Base-by-base conservation (phyloP, 2,113 vertebrate species). In the Emberiza fucata region DNA sequence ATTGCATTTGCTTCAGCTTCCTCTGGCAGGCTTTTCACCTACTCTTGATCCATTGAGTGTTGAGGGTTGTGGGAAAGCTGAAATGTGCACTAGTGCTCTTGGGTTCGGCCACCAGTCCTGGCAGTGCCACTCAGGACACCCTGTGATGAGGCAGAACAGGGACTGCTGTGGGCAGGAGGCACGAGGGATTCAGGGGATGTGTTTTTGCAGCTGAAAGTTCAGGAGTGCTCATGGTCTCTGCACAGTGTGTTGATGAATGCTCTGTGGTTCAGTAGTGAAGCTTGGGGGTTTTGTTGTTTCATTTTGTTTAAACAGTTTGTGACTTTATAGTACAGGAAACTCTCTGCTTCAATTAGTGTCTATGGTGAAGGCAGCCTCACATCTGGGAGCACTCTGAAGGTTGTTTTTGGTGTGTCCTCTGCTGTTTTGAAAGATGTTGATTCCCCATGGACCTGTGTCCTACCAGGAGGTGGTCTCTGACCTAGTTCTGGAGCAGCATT, bases 11-110 rank as follows among this genome's bases (percentile, higher is more conserved):
- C 45, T 61, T 79, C 37, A 48, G 23, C 56, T 57, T 42, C 31
- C 56, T 63, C 56, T 37, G 40, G 23, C 53, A 51, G 20, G 37
- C n/a, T 20, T 79, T 65, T 50, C 27, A 16, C 18, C 51, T 66
- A 18, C 8, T 63, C 40, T 60, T 57, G 20, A 33, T 85, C 14
- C 23, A 11, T 0, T 56, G 70, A 12, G 8, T 5, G 9, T 11
- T 51, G 57, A 7, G 27, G 28, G 20, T 5, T 73, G 10, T 66
- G 60, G 35, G 40, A 50, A 59, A 59, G 47, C 39, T 91, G 27
- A 28, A 20, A 3, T 0, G 1, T 53, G 22, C 37, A 4, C 24
- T 5, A 2, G 14, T 6, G 8, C 42, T 31, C 45, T 37, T 48
- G 20, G 59, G 5, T 79, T 80, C 0, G 2, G 50, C 68, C 31